Evolutionary conservation across 2,888 invertebrate species (phyloP), one percentile per base, ranked within the genome.

Genomic region (Coelogynopora nodosa): DNA sequence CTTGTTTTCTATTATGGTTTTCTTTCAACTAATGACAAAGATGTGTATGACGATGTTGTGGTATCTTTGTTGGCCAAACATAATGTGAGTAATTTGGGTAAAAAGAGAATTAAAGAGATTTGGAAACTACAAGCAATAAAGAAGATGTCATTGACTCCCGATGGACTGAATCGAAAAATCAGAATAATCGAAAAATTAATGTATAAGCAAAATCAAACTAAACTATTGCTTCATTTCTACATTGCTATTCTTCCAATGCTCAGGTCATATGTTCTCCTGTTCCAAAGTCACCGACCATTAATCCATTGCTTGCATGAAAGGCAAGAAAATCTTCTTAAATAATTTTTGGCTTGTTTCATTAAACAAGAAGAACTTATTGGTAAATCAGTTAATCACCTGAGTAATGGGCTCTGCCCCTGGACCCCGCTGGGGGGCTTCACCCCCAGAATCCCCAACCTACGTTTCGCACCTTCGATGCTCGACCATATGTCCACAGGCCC

Each of bases 1-100:
- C 18, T 30, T n/a, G 67, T 85, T 28, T 85, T 85, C 30, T 85
- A 85, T 74, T 84, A 84, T 30, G 67, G 85, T 2, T 85, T 85
- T 67, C n/a, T 85, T 5, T 13, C 18, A 23, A 13, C 82, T 26
- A n/a, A 5, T 84, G 82, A 29, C 23, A 27, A 30, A 30, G 26
- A 27, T 26, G 5, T 74, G 74, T 74, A 74, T 74, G 74, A 13
- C 27, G 23, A 74, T 74, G 74, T 74, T 26, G 30, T 85, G 67
- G 82, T 28, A n/a, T 29, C 31, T 74, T 74, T 74, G 23, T 74
- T 74, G 74, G 74, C 74, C 74, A 74, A 74, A 74, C 74, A 74
- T 74, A 74, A 23, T 74, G 74, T 74, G 2, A 74, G 49, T 49
- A 5, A 49, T 49, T 49, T 49, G 5, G 49, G 49, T 10, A 49